Base-by-base conservation (phyloP, 2,797 vertebrate species). In the Falco berigora region DNA sequence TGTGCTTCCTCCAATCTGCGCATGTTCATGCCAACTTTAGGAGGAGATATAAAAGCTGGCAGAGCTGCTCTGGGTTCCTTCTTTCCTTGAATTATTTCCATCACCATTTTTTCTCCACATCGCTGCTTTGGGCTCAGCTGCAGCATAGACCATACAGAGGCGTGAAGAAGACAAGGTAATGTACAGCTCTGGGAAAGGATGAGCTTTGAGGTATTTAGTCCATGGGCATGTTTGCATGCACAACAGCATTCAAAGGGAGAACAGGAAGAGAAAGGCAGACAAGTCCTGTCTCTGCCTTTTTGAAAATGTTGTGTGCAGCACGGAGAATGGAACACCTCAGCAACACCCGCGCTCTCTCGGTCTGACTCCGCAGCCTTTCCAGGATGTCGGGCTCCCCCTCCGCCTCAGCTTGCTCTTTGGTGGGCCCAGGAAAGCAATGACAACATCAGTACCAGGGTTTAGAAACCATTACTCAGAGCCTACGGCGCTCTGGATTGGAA, bases 391-490 rank as follows among this genome's bases (percentile, higher is more conserved):
- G 49, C 71, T 90, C 62, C 21, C 38, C 53, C 69, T 86, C 69
- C 1, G 12, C n/a, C 76, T 74, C 22, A 4, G 32, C 56, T 56
- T 87, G 85, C 89, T 82, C 28, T 9, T 32, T 24, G 2, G 53
- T 14, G 5, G 49, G 58, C 34, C 75, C 20, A 4, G 32, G 56
- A 95, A 94, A 86, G 79, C 58, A 58, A 62, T 7, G 8, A 0
- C 6, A 86, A 75, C 69, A 20, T 47, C 3, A 12, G 79, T 47
- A 81, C 34, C 62, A 59, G 2, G 50, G 55, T 63, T 78, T 88
- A 79, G 90, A 82, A 84, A 55, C 1, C 8, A 80, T 93, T 87
- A 85, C 50, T 86, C 76, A 82, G 62, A 83, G 59, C 27, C 38
- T 86, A 30, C 10, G 16, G 58, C 0, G 0, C 78, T 78, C 58